Percentiles rank a stretch among this genome's conserved stretches.
Evolutionary conservation across 2,888 invertebrate genomes (phyloP).

Genomic region (Tiliacea citrago): DNA sequence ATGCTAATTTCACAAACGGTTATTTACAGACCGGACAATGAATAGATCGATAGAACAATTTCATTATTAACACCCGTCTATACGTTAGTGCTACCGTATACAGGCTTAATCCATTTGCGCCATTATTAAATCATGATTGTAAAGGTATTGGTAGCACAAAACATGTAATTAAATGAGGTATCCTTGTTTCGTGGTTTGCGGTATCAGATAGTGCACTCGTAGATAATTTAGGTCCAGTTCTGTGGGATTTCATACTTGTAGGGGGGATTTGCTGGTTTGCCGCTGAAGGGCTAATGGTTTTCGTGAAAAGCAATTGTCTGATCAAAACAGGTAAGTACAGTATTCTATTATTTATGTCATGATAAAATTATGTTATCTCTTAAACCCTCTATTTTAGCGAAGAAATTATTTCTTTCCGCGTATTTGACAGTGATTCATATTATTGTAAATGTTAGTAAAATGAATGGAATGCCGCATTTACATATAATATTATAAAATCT

Average conservation of each 20-base stretch:
- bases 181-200: constrained; percentile 67
- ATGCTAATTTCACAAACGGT: constrained; percentile 54
- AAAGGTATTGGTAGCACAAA: constrained; percentile 64
- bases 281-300: constrained; percentile 27
- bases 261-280: constrained; percentile 6
- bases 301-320: constrained; percentile 25
- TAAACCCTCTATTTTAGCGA: not conserved
- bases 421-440: constrained; percentile 16
- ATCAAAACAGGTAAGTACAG: not conserved
- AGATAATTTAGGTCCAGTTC: constrained; percentile 48
- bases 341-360: too few relatives aligned
- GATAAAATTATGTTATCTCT: too few relatives aligned
- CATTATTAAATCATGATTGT: constrained; percentile 81
- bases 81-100: constrained; percentile 68
- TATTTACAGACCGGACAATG: constrained; percentile 56
- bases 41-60: constrained; percentile 60
- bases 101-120: constrained; percentile 79
- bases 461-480: not conserved
- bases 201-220: constrained; percentile 48
- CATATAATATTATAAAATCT: not conserved
- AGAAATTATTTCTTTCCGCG: not conserved
- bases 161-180: constrained; percentile 75
- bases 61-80: constrained; percentile 74
- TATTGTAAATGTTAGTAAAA: not conserved
- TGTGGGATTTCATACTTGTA: constrained; percentile 32